A percentile compares a stretch with the other conserved stretches of the same genome.
Conservation (phyloP, 2,113 vertebrate genomes). For the Otis tarda region DNA sequence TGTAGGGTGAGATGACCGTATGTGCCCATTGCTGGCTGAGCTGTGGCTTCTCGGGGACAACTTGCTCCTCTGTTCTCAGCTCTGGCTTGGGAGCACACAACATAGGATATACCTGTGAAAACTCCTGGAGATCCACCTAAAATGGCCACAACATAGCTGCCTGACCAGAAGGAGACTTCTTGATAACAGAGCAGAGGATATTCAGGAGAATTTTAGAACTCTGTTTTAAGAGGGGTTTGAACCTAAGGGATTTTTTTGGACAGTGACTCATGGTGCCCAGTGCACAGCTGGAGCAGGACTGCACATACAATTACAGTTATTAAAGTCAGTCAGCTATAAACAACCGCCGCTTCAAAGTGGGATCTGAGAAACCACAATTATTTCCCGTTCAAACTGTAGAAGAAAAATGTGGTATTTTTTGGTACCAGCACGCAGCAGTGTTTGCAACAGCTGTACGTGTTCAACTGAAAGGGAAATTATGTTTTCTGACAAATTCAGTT, state of each 20-base stretch:
- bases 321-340: slow-evolving; percentile 25
- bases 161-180: neutral
- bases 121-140: neutral
- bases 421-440: neutral
- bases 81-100: neutral
- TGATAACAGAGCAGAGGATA: neutral
- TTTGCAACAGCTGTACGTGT: neutral
- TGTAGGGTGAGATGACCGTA: neutral
- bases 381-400: slow-evolving; percentile 40
- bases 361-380: slow-evolving; percentile 50
- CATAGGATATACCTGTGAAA: neutral
- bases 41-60: fast-evolving
- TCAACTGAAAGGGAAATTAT: slow-evolving; percentile 10
- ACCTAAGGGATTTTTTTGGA: neutral
- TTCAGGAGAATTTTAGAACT: neutral
- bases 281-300: slow-evolving; percentile 21
- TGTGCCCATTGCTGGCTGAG: fast-evolving
- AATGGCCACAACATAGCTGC: neutral
- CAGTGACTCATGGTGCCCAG: neutral
- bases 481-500: neutral
- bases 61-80: neutral
- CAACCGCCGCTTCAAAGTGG: neutral
- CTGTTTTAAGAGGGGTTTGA: neutral
- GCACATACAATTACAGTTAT: neutral
- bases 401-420: neutral